Base-by-base conservation (phyloP, 1,140 invertebrate species). In the Mylabris phalerata region DNA sequence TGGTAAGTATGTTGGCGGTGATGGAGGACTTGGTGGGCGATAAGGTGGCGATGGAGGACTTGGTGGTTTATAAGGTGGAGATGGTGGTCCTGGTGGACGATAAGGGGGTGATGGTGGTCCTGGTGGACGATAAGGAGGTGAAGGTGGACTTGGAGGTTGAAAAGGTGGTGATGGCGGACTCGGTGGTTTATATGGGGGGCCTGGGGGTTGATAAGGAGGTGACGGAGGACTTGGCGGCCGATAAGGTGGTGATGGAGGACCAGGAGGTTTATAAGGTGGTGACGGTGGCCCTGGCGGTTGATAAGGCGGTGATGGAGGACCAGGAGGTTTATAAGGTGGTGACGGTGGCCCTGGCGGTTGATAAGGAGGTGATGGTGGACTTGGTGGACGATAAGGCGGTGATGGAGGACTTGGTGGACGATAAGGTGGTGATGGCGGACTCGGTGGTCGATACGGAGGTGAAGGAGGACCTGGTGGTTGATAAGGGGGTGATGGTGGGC, bases 231-330 rank as follows among this genome's bases (percentile, higher is more conserved):
- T 46, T 45, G 50, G 58, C n/a, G 63, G 60, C 48, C 63, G 56
- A 48, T 63, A 67, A 13, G 63, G 45, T 26, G 66, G 61, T 46
- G 56, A 57, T 2, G 59, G 55, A 4, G 59, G 32, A 32, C 32
- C 2, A 3, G 56, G 63, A 38, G 67, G 65, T 40, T 63, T 58
- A 19, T 67, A 66, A 24, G 66, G 67, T 32, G 70, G 68, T 59
- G 61, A 54, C 11, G 62, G 45, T 5, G 48, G 50, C 4, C 43
- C 32, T 43, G 48, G 62, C 57, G 9, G 67, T 59, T 3, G 67
- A 47, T 47, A 55, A 9, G 67, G 62, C 46, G 69, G 64, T 48
- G 70, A 70, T 50, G 66, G 65, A 0, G 59, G 60, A 43, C 51
- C 50, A 9, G 25, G 3, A 9, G 52, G 42, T 3, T 6, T 11